Conservation (phyloP, 2,888 invertebrate genomes). For the Ichneumoninae sp. region DNA sequence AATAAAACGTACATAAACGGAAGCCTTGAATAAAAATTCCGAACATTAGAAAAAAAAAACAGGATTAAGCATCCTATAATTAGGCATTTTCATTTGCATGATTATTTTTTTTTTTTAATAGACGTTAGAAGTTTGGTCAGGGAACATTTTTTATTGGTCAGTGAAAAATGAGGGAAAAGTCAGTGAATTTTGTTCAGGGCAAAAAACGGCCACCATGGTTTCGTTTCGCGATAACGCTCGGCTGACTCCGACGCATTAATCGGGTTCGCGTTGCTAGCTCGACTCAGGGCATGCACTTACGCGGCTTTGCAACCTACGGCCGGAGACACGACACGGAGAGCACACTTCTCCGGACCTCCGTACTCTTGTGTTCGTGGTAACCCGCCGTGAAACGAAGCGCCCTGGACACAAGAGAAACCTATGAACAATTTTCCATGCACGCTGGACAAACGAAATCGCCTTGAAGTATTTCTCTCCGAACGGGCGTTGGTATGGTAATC, state of each 20-base stretch:
- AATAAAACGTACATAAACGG: no score
- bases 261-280: neutral
- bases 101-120: no score
- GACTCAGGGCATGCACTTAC: constrained; percentile 3
- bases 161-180: no score
- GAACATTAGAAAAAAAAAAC: no score
- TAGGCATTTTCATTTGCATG: no score
- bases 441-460: constrained; percentile 50
- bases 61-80: no score
- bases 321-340: constrained; percentile 5
- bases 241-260: neutral
- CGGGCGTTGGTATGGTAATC: constrained; percentile 61
- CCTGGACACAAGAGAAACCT: constrained; percentile 10
- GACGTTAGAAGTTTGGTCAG: no score
- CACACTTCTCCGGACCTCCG: neutral
- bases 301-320: neutral
- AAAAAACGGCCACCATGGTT: no score
- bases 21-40: no score
- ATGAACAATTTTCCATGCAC: constrained; percentile 53
- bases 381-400: constrained; percentile 39
- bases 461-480: constrained; percentile 41
- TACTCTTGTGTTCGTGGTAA: constrained; percentile 27
- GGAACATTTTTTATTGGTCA: no score
- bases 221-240: neutral
- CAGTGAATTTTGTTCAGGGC: no score